These are phyloP conservation scores for Hippocampus guttulatus DNA, from an alignment of 2,113 vertebrate species.

Conservation along the genomic window DNA sequence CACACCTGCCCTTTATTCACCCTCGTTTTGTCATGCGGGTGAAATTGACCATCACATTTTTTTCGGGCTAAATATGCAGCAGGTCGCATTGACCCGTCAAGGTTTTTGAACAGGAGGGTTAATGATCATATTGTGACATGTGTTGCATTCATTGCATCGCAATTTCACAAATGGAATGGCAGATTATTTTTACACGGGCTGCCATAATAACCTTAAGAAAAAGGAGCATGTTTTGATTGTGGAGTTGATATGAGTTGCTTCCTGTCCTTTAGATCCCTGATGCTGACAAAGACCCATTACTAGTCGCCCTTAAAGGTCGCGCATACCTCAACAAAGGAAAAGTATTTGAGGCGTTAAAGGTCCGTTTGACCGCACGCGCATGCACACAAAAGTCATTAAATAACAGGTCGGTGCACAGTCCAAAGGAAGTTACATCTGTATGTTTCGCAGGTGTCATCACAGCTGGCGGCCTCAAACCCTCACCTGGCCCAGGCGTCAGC, in stretches of 20 bases:
- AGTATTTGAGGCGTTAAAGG: slow-evolving; percentile 79
- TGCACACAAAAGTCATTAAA: not conserved
- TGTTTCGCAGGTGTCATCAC: slow-evolving; percentile 76
- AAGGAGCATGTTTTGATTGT: not conserved
- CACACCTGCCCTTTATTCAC: not conserved
- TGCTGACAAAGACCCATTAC: slow-evolving; percentile 71
- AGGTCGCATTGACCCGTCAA: not conserved
- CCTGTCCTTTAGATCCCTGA: slow-evolving; percentile 75
- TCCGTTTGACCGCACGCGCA: slow-evolving; percentile 37
- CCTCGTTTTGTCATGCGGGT: too few species aligned
- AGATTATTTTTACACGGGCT: not conserved
- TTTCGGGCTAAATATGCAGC: not conserved
- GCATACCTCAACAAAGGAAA: slow-evolving; percentile 80
- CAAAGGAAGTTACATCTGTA: not conserved
- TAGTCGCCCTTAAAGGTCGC: slow-evolving; percentile 77
- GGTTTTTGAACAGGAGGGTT: not conserved
- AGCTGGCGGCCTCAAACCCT: slow-evolving; percentile 75
- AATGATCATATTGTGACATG: not conserved
- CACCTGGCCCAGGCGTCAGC: slow-evolving; percentile 73
- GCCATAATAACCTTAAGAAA: not conserved
- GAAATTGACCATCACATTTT: not conserved
- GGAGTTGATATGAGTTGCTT: not conserved
- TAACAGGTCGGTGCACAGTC: not conserved
- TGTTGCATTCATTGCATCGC: too few species aligned
- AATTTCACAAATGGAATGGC: not conserved